Percentiles rank a stretch among this genome's conserved stretches.
Conservation (phyloP, 30 jellyfish, hydroid and myxozoan species). For the Nemopilema nomurai region DNA sequence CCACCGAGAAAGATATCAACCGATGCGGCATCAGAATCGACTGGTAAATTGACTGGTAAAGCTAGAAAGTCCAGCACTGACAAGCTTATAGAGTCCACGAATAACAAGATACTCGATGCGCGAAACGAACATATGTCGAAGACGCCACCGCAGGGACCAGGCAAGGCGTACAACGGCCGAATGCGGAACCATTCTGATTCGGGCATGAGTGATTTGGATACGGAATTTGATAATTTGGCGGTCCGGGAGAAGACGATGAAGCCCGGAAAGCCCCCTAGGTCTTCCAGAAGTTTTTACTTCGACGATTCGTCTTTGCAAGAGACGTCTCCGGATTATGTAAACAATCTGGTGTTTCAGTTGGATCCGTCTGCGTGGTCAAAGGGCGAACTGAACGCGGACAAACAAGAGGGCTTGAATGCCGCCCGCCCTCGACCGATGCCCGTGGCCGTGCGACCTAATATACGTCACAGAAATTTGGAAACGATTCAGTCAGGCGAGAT, state of each 20-base stretch:
- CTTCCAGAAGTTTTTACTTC: neutral
- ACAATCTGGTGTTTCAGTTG: conserved; percentile 23
- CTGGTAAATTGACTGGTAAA: neutral
- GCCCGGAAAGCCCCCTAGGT: conserved; percentile 51
- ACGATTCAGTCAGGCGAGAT: neutral
- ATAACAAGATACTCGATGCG: neutral
- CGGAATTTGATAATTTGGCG: neutral
- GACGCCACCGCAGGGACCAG: neutral
- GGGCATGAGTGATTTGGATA: neutral
- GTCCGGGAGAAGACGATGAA: neutral
- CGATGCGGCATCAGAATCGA: neutral
- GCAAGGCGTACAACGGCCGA: neutral
- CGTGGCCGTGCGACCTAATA: neutral
- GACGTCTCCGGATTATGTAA: conserved; percentile 9
- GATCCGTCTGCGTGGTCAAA: conserved; percentile 55
- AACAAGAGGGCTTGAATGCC: neutral
- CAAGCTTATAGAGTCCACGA: neutral
- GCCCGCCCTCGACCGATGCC: neutral
- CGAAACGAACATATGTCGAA: neutral
- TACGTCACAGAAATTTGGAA: neutral
- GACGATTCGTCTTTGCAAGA: conserved; percentile 3
- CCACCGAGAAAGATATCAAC: neutral
- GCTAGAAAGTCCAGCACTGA: neutral
- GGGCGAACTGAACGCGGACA: neutral
- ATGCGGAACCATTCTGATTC: neutral